Percentiles rank a stretch among this genome's conserved stretches.
These are phyloP conservation scores for Nasonia giraulti DNA, from an alignment of 1,140 invertebrate genomes.

Conservation along the genomic window DNA sequence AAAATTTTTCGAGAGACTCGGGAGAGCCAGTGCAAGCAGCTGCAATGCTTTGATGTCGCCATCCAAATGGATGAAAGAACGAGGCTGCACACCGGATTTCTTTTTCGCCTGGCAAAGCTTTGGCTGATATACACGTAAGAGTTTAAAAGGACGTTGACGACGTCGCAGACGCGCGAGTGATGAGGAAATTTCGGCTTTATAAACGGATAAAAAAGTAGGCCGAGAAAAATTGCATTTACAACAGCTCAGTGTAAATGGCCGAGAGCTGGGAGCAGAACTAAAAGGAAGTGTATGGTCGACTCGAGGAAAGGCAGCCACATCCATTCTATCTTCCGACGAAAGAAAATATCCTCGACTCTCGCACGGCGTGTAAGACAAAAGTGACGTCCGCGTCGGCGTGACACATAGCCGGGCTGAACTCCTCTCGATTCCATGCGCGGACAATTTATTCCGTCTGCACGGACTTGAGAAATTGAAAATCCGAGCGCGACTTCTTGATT, in stretches of 20 bases:
- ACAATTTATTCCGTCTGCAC: neutral
- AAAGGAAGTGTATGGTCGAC: neutral
- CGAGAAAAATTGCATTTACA: no score
- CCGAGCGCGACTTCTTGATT: neutral
- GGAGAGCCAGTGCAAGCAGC: neutral
- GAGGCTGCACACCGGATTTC: no score
- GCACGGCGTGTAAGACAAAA: neutral
- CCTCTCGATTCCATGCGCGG: neutral
- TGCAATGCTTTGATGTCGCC: neutral
- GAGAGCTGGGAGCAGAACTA: no score
- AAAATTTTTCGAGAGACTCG: neutral
- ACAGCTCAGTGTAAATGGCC: no score
- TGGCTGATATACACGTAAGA: no score
- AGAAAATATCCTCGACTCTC: neutral
- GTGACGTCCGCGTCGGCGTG: neutral
- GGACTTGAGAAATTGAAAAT: constrained; percentile 15
- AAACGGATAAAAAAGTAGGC: no score
- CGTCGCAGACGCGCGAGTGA: no score
- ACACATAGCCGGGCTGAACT: neutral
- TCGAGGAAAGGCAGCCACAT: no score
- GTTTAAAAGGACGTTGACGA: no score
- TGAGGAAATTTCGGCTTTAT: no score
- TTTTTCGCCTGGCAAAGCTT: no score
- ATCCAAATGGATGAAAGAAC: no score
- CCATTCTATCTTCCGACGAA: neutral